These are phyloP conservation scores for Hybognathus amarus DNA, from an alignment of 2,797 vertebrate genomes.

Conservation along the genomic window DNA sequence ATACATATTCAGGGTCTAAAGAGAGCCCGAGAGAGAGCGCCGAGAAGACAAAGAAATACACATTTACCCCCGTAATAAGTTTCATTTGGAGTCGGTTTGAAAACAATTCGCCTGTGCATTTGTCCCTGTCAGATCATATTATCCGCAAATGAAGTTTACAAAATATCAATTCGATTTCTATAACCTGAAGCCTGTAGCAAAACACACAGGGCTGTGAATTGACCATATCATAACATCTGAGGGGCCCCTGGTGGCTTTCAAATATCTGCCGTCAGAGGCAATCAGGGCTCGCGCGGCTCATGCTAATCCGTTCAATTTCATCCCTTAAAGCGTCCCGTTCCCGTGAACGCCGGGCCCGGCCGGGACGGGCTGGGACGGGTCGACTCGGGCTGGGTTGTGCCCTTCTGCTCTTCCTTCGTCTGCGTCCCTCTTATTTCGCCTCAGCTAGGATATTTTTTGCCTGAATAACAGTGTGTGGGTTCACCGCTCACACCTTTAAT, in stretches of 20 bases:
- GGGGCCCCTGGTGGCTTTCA: slow-evolving; percentile 91
- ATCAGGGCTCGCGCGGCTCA: slow-evolving; percentile 92
- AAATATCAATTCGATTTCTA: slow-evolving; percentile 99
- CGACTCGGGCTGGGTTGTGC: background rate
- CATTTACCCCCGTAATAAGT: slow-evolving; percentile 98
- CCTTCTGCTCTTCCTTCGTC: slow-evolving; percentile 1
- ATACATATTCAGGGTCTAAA: slow-evolving; percentile 92
- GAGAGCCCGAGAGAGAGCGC: slow-evolving; percentile 66
- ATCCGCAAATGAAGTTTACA: slow-evolving; percentile 99
- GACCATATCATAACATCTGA: slow-evolving; percentile 87
- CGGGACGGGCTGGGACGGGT: slow-evolving; percentile 42
- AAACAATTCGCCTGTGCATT: slow-evolving; percentile 97
- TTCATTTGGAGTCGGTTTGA: slow-evolving; percentile 97
- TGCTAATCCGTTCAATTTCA: slow-evolving; percentile 97
- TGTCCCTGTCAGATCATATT: slow-evolving; percentile 99
- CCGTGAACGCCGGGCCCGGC: slow-evolving; percentile 76
- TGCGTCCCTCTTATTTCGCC: background rate
- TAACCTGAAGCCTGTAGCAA: slow-evolving; percentile 83
- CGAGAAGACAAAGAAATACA: slow-evolving; percentile 90
- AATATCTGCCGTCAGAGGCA: slow-evolving; percentile 97
- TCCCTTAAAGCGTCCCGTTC: slow-evolving; percentile 92
- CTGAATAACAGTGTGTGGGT: background rate
- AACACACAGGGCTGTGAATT: slow-evolving; percentile 80
- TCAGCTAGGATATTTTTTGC: background rate
- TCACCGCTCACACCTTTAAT: background rate